phyloP scores from a whole-genome alignment of 2,888 invertebrate species.

The Andrena flavipes region DNA sequence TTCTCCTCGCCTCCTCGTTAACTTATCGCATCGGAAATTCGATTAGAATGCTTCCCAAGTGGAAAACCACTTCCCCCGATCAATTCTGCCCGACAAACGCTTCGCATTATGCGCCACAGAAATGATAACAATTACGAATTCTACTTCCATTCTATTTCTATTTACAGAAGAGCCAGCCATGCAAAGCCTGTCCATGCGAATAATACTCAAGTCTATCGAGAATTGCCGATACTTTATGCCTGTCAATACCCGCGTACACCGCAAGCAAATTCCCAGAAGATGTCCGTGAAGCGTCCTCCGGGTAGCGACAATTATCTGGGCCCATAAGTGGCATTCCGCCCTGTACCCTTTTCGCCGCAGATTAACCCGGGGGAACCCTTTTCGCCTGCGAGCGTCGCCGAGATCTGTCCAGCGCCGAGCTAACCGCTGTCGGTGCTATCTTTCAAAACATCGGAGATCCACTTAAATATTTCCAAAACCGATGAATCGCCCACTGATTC shows the following conservation, averaged over 20 bases:
- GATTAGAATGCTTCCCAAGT: slow-evolving; percentile 47
- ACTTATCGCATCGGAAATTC: slow-evolving; percentile 47
- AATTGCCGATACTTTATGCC: not conserved
- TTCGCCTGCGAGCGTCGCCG: slow-evolving; percentile 58
- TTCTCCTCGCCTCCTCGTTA: slow-evolving; percentile 64
- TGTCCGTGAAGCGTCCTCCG: not conserved
- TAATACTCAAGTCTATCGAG: too few relatives aligned
- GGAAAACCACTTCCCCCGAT: not conserved
- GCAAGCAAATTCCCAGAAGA: slow-evolving; percentile 3
- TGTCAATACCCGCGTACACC: not conserved
- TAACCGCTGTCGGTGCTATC: slow-evolving; percentile 69
- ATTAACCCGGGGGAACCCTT: slow-evolving; percentile 74
- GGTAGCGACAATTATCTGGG: slow-evolving; percentile 31
- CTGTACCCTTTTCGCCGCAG: slow-evolving; percentile 62
- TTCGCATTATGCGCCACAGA: too few relatives aligned
- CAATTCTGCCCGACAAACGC: not conserved
- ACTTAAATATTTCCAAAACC: slow-evolving; percentile 81
- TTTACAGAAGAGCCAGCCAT: too few relatives aligned
- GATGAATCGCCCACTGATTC: slow-evolving; percentile 54
- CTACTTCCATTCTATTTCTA: too few relatives aligned
- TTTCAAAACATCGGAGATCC: slow-evolving; percentile 79
- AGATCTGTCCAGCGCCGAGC: slow-evolving; percentile 47
- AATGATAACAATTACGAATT: too few relatives aligned
- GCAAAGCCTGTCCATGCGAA: too few relatives aligned
- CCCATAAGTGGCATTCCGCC: slow-evolving; percentile 55